Evolutionary conservation across 2,113 vertebrate species (phyloP).

Genomic region (Recurvirostra avosetta): DNA sequence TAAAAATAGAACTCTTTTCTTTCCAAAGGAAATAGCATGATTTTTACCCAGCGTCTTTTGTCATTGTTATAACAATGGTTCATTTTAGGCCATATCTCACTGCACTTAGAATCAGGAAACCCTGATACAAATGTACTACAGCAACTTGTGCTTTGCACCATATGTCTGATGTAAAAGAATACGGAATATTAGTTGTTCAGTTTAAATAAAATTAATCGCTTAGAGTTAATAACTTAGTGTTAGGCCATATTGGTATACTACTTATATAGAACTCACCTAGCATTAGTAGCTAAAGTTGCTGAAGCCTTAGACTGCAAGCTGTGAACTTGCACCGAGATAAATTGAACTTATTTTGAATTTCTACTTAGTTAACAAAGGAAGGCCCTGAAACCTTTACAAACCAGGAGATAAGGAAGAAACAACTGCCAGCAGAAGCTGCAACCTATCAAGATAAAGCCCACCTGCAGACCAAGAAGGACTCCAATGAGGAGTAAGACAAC

Average conservation of each 20-base stretch:
- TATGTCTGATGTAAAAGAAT: neutral
- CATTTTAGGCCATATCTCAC: neutral
- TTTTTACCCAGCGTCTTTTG: neutral
- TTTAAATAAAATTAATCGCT: neutral
- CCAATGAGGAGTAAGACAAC: neutral
- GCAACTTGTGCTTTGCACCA: neutral
- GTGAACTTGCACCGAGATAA: neutral
- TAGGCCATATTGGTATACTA: neutral
- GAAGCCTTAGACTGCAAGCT: neutral
- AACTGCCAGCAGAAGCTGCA: neutral
- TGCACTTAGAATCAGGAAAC: neutral
- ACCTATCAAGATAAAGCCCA: neutral
- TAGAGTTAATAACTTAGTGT: neutral
- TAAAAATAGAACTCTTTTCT: slow-evolving; percentile 26
- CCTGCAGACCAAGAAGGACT: neutral
- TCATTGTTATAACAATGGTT: neutral
- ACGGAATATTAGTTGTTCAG: neutral
- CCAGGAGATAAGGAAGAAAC: neutral
- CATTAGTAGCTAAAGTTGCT: neutral
- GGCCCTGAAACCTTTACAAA: neutral
- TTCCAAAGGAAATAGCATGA: slow-evolving; percentile 18
- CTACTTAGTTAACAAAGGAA: neutral
- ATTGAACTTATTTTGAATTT: neutral
- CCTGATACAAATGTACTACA: neutral
- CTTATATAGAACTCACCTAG: neutral